phyloP scores from a whole-genome alignment of 2,797 vertebrate genomes.

The Sebastes itinus region DNA sequence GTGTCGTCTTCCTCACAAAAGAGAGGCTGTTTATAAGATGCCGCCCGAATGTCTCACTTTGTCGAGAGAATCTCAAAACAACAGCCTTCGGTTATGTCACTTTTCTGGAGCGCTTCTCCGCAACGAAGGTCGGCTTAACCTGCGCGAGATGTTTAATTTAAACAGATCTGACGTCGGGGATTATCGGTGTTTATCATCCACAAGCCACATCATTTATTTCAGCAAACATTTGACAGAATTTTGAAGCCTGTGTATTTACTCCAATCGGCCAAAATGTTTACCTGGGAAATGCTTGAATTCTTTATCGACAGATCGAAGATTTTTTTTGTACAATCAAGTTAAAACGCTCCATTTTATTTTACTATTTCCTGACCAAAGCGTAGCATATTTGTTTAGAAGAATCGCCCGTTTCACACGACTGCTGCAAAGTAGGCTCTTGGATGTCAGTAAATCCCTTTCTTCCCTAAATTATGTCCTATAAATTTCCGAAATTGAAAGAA shows the following conservation, averaged over 20 bases:
- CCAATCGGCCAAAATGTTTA: constrained; percentile 65
- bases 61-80: constrained; percentile 7
- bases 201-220: constrained; percentile 21
- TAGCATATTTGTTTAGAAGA: not conserved
- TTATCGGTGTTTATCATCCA: constrained; percentile 16
- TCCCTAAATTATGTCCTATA: not conserved
- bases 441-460: not conserved
- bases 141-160: constrained; percentile 38
- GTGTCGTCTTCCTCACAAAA: constrained; percentile 12
- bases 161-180: constrained; percentile 24
- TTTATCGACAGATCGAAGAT: constrained; percentile 30
- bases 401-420: not conserved
- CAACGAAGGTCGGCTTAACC: constrained; percentile 17
- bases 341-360: constrained; percentile 1
- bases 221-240: constrained; percentile 22
- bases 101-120: constrained; percentile 17
- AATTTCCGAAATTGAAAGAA: constrained; percentile 17
- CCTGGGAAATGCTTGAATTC: constrained; percentile 86
- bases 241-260: constrained; percentile 30
- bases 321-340: constrained; percentile 29
- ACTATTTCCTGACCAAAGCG: constrained; percentile 9
- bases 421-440: not conserved
- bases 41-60: constrained; percentile 20
- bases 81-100: constrained; percentile 23
- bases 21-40: constrained; percentile 7